These are phyloP conservation scores for Sorex maritimensis DNA, from an alignment of 2,797 vertebrate species.

Conservation along the genomic window DNA sequence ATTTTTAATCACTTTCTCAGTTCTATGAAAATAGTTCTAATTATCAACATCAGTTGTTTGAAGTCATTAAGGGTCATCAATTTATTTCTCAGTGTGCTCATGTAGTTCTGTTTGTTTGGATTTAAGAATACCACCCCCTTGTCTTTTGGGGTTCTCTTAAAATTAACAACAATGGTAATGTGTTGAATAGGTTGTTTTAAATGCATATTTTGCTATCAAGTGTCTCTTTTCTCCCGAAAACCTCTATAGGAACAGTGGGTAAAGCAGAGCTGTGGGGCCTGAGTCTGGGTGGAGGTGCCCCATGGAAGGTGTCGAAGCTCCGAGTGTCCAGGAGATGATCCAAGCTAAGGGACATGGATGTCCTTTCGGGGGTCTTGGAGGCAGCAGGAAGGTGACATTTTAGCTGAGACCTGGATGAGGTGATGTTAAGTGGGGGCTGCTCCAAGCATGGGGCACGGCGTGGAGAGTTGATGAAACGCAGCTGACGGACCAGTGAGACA, in stretches of 20 bases:
- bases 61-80: slow-evolving; percentile 74
- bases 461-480: neutral
- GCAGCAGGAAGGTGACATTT: neutral
- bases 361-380: neutral
- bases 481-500: neutral
- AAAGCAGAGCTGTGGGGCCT: neutral
- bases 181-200: neutral
- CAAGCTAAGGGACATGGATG: neutral
- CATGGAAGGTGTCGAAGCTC: fast-evolving
- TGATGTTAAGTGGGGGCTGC: neutral
- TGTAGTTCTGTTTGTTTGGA: neutral
- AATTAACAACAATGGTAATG: neutral
- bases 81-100: slow-evolving; percentile 60
- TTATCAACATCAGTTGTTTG: slow-evolving; percentile 78
- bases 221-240: neutral
- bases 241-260: neutral
- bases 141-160: neutral
- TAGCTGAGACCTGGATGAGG: neutral
- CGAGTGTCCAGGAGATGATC: neutral
- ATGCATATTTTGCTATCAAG: neutral
- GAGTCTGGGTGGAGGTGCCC: neutral
- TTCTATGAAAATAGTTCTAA: slow-evolving; percentile 87
- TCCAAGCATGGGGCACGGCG: neutral
- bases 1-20: slow-evolving; percentile 86
- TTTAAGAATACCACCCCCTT: slow-evolving; percentile 25